Base-by-base conservation (phyloP, 2,113 vertebrate genomes). In the Zosterops lateralis region DNA sequence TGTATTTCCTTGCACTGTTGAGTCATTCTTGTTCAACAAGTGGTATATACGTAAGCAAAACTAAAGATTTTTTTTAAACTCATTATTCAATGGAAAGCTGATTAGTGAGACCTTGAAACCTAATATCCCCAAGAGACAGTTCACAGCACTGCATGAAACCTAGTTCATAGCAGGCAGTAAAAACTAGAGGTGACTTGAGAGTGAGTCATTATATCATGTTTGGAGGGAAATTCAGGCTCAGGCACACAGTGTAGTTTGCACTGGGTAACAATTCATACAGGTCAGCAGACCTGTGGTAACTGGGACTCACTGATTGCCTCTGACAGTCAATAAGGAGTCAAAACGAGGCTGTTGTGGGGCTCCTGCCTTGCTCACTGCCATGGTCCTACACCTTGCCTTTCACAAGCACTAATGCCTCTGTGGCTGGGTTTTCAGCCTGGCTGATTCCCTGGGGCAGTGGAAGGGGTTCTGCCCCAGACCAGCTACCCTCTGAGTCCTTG, bases 51-150 rank as follows among this genome's bases (percentile, higher is more conserved):
- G 3, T 75, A 89, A 89, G n/a, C 65, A 87, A 68, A 89, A 65
- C 13, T 5, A 51, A 75, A 29, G 31, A 20, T 14, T 51, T 80
- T 64, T 48, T 70, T 75, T 11, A 5, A 50, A 58, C 40, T 87
- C 36, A 20, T 89, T 84, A 50, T 79, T 78, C 66, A 65, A 4
- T 57, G 42, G 36, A 75, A 84, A 34, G n/a, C 57, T 89, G 78
- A 79, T 94, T 76, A 87, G 61, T 1, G 1, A 89, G 74, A 84
- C 71, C 84, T 91, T 91, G 56, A 94, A 89, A 87, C 40, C 19
- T 68, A 24, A 24, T 94, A 72, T 81, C n/a, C 66, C n/a, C 57
- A 68, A 28, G 38, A 76, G 78, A 65, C 9, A 3, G n/a, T 82
- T 95, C 58, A 78, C 34, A 85, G 53, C 28, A 48, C 42, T 66